Evolutionary conservation across 2,797 vertebrate genomes (phyloP).

Genomic region (Acrossocheilus fasciatus): DNA sequence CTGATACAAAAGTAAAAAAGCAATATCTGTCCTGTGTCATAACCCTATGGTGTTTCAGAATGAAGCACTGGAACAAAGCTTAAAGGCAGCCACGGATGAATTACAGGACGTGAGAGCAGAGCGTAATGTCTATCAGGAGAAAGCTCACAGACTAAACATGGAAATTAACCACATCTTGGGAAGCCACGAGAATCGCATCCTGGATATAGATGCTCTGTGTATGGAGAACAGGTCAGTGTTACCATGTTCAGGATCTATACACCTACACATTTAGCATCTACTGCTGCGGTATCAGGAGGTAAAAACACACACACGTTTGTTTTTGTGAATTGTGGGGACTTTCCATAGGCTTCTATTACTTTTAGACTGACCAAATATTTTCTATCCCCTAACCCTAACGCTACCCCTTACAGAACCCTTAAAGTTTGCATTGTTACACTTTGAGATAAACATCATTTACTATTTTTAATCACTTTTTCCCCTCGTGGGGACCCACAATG

Average conservation of each 20-base stretch:
- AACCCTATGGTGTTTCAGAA: slow-evolving; percentile 69
- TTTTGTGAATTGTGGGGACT: too few species aligned
- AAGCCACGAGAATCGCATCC: slow-evolving; percentile 82
- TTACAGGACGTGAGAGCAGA: slow-evolving; percentile 85
- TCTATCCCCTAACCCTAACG: too few species aligned
- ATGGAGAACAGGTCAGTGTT: slow-evolving; percentile 85
- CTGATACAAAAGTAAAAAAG: background rate
- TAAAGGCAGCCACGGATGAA: slow-evolving; percentile 82
- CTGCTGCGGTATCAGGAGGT: background rate
- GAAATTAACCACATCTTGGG: slow-evolving; percentile 86
- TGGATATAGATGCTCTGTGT: slow-evolving; percentile 85
- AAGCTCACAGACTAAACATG: slow-evolving; percentile 84
- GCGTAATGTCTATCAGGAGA: slow-evolving; percentile 84
- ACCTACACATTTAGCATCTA: background rate
- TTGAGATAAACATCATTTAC: too few species aligned
- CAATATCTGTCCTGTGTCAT: background rate
- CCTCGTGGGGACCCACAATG: background rate
- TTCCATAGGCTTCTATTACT: background rate
- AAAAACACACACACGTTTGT: background rate
- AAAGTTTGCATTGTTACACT: too few species aligned
- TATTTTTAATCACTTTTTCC: too few species aligned
- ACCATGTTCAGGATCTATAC: background rate
- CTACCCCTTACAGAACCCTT: too few species aligned
- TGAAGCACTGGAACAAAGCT: slow-evolving; percentile 81
- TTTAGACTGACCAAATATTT: background rate